Evolutionary conservation across 2,797 vertebrate genomes (phyloP), one percentile per base, ranked within the genome.

Genomic region (Distichodus sexfasciatus): DNA sequence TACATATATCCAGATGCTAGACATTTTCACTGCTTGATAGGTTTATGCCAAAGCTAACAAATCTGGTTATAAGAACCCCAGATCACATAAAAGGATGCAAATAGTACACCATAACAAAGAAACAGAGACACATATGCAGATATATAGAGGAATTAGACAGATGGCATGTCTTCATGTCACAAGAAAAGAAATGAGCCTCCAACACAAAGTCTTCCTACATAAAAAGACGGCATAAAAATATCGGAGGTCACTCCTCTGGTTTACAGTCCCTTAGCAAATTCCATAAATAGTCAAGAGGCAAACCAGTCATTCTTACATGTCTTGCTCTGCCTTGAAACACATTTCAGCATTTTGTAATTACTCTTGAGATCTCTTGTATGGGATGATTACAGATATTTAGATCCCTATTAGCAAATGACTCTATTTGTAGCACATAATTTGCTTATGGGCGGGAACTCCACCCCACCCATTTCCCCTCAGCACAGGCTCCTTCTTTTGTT

Each of bases 401-500:
- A 38, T 72, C 51, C 57, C 14, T 17, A 41, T 77, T 67, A 60
- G 76, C 66, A 79, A 85, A 84, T 76, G 8, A 83, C 58, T 83
- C 80, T 79, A 80, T 83, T 85, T 88, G 86, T 75, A 82, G 84
- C 82, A 61, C 74, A 78, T 73, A 75, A 81, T 84, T 76, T 69
- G 71, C 80, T 87, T 88, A 87, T 88, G 78, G 78, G 63, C 78
- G 83, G 74, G 83, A 77, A 81, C 80, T 66, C 76, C 71, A 83
- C 87, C 87, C 85, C 87, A 86, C 87, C 88, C 88, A 86, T 87
- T 89, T 90, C 88, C 88, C 74, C 78, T 84, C 72, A 60, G 79
- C 83, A 84, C 77, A 82, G 82, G 82, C 80, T 77, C 78, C 53
- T 82, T 84, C 83, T 83, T 90, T 87, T 89, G 85, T 87, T 85